Conservation (phyloP, 2,888 invertebrate genomes). For the Bembecia ichneumoniformis region DNA sequence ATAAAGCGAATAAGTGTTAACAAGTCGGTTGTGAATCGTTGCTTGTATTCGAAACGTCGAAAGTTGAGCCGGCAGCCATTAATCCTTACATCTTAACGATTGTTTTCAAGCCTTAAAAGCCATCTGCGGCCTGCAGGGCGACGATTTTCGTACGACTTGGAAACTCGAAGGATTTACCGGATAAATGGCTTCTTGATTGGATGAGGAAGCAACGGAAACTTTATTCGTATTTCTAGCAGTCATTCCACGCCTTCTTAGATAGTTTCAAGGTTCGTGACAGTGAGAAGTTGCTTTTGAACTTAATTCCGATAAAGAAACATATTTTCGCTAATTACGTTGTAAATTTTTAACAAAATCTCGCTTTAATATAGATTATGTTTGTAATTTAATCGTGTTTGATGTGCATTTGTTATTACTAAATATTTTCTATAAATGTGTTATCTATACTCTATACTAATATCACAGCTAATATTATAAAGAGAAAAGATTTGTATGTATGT, state of each 20-base stretch:
- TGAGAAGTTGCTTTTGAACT: too few species aligned
- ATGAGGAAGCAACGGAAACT: conserved; percentile 14
- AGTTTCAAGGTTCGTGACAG: too few species aligned
- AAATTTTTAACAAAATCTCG: too few species aligned
- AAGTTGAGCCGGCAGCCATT: conserved; percentile 25
- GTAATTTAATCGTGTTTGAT: too few species aligned
- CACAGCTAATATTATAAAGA: too few species aligned
- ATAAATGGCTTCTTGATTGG: conserved; percentile 36
- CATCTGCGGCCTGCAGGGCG: conserved; percentile 37
- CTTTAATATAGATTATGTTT: too few species aligned
- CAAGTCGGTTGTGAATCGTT: conserved; percentile 21
- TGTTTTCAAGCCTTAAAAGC: conserved; percentile 50
- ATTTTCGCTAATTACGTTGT: too few species aligned
- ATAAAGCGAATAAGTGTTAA: conserved; percentile 11
- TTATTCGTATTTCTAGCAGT: not conserved
- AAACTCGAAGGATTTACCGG: conserved; percentile 27
- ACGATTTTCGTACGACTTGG: conserved; percentile 26
- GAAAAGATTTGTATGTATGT: too few species aligned
- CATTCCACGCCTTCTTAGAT: not conserved
- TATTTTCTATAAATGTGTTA: too few species aligned
- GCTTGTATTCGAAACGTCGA: conserved; percentile 9
- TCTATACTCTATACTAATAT: too few species aligned
- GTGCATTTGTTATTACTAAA: too few species aligned
- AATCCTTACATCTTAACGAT: conserved; percentile 45
- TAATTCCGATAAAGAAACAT: too few species aligned